Evolutionary conservation across 1,140 invertebrate species (phyloP).

Genomic region (Rhynchophorus ferrugineus): DNA sequence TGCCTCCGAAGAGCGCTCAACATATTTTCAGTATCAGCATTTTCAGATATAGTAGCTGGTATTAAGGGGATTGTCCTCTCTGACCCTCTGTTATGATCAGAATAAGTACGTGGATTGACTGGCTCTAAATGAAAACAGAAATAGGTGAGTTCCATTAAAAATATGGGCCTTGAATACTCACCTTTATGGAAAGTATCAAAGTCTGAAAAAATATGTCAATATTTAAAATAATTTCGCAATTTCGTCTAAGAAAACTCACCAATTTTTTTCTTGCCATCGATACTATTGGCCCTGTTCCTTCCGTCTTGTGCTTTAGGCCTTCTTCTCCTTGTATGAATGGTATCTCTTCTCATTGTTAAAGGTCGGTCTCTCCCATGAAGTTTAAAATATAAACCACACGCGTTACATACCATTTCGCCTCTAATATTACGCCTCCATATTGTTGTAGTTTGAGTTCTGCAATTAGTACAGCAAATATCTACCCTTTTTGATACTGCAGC

Average conservation of each 20-base stretch:
- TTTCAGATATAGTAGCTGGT: constrained; percentile 14
- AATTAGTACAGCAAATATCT: constrained; percentile 72
- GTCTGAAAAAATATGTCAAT: background rate
- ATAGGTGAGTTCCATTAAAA: background rate
- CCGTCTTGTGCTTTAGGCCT: constrained; percentile 58
- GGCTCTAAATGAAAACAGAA: background rate
- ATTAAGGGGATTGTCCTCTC: background rate
- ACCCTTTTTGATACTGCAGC: constrained; percentile 45
- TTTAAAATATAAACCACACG: constrained; percentile 90
- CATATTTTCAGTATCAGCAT: constrained; percentile 42
- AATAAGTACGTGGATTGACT: constrained; percentile 1
- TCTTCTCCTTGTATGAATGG: constrained; percentile 90
- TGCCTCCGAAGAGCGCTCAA: constrained; percentile 42
- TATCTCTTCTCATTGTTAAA: constrained; percentile 91
- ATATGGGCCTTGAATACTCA: background rate
- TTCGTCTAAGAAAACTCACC: background rate
- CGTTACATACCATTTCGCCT: constrained; percentile 92
- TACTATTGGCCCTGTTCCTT: constrained; percentile 5
- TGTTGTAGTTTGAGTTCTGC: constrained; percentile 82
- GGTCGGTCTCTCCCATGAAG: constrained; percentile 85
- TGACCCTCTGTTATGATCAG: background rate
- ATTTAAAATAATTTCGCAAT: background rate
- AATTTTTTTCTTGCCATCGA: constrained; percentile 7
- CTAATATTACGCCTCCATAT: constrained; percentile 85
- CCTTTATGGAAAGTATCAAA: constrained; percentile 6